Evolutionary conservation across 2,113 vertebrate species (phyloP), one percentile per base, ranked within the genome.

Genomic region (Mirounga angustirostris): DNA sequence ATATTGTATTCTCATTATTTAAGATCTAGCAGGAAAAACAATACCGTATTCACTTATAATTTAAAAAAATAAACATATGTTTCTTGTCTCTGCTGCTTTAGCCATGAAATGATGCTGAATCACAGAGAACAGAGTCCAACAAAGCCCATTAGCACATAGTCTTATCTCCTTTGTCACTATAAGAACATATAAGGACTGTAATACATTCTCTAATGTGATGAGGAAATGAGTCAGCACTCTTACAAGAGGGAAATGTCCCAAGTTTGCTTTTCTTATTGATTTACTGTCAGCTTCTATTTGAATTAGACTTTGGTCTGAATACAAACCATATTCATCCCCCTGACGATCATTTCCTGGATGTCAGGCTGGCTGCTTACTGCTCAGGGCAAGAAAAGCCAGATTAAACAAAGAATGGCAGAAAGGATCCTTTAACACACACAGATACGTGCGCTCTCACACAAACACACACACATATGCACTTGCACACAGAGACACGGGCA

Each of bases 221-320:
- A 96, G 95, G n/a, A 92, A 94, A 85, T 95, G 96, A 97, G 89
- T 98, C 96, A 97, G 95, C 96, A 84, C 19, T 92, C 43, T 69
- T 46, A 56, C 12, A 18, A 54, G n/a, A 87, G 28, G 46, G 24
- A 96, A 50, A 52, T 59, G 46, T 86, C 93, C 63, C 33, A 21
- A 69, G 86, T 80, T 63, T 65, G n/a, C 71, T 93, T 97, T 94
- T 71, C 88, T 80, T 96, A 86, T 95, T 96, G 89, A 98, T 92
- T 98, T 95, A 83, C 67, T 97, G 89, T 97, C 97, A 90, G 43
- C 7, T 96, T 94, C 84, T 91, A 88, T 97, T 92, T 96, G 94
- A 95, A 78, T 90, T 91, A 89, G 76, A 91, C 40, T 91, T 91
- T 88, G 43, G 76, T 58, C 40, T 58, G 24, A 96, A 94, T 92